Percentiles rank a stretch among this genome's conserved stretches.
Evolutionary conservation across 2,797 vertebrate genomes (phyloP).

Genomic region (Pseudochirops corinnae): DNA sequence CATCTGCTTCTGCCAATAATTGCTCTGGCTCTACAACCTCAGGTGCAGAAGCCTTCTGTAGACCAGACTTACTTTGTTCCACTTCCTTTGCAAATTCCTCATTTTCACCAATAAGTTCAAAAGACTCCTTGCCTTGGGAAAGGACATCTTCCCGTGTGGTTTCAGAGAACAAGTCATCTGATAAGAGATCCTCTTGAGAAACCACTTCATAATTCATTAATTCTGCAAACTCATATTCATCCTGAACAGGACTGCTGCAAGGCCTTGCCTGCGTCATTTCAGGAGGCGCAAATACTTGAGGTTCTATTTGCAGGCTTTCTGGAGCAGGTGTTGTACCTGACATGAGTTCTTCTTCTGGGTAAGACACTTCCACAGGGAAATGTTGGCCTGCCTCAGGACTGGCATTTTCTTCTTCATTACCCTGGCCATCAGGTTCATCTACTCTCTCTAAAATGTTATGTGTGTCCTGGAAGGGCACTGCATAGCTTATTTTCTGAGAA

Average conservation of each 20-base stretch:
- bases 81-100: slow-evolving; percentile 81
- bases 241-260: slow-evolving; percentile 70
- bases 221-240: slow-evolving; percentile 85
- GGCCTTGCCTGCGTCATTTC: slow-evolving; percentile 50
- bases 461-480: slow-evolving; percentile 83
- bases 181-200: slow-evolving; percentile 86
- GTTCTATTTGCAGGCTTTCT: slow-evolving; percentile 66
- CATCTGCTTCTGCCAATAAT: slow-evolving; percentile 77
- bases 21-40: slow-evolving; percentile 90
- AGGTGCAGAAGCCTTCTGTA: slow-evolving; percentile 88
- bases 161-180: slow-evolving; percentile 82
- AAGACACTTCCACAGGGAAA: slow-evolving; percentile 76
- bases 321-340: slow-evolving; percentile 46
- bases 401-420: slow-evolving; percentile 71
- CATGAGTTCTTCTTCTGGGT: slow-evolving; percentile 72
- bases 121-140: slow-evolving; percentile 81
- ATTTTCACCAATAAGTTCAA: slow-evolving; percentile 77
- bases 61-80: slow-evolving; percentile 79
- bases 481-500: slow-evolving; percentile 80
- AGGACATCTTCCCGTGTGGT: slow-evolving; percentile 80
- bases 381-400: slow-evolving; percentile 77
- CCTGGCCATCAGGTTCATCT: slow-evolving; percentile 69
- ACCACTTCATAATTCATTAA: slow-evolving; percentile 90
- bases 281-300: slow-evolving; percentile 10
- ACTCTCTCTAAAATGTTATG: slow-evolving; percentile 63